Conservation (phyloP, 2,888 invertebrate species). For the Gymnocheta viridis region DNA sequence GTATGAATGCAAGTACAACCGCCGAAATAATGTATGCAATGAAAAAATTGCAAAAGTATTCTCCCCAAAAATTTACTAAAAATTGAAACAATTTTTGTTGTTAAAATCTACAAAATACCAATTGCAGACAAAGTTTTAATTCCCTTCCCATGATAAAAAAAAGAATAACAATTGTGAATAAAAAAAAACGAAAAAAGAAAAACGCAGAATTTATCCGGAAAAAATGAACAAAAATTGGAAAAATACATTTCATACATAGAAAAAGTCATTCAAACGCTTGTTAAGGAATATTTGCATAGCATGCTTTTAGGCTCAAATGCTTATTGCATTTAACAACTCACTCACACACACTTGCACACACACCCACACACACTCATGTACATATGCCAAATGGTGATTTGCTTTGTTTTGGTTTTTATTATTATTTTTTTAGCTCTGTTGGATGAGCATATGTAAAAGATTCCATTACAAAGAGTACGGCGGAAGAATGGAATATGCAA, state of each 20-base stretch:
- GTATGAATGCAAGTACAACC: conserved; percentile 43
- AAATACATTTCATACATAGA: conserved; percentile 47
- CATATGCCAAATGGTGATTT: conserved; percentile 43
- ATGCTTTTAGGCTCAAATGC: conserved; percentile 71
- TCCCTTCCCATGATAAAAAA: conserved; percentile 59
- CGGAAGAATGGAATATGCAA: conserved; percentile 67
- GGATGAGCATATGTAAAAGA: conserved; percentile 62
- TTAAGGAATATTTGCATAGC: conserved; percentile 69
- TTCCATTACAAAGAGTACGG: conserved; percentile 42
- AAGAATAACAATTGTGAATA: conserved; percentile 45
- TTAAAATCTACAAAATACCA: conserved; percentile 64
- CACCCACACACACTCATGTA: neutral
- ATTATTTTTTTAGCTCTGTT: conserved; percentile 1
- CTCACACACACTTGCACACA: neutral
- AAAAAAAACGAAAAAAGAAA: conserved; percentile 36
- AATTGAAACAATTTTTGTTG: conserved; percentile 64
- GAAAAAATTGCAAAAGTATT: conserved; percentile 43
- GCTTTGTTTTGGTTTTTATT: too few relatives aligned
- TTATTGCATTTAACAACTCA: conserved; percentile 71
- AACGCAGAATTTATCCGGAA: conserved; percentile 54
- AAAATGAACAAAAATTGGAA: conserved; percentile 60
- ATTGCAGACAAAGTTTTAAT: conserved; percentile 72
- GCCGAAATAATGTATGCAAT: conserved; percentile 61
- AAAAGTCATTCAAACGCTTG: conserved; percentile 65
- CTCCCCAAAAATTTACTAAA: conserved; percentile 60